phyloP scores from a whole-genome alignment of 1,140 invertebrate genomes.

The Steinernema khuongi region DNA sequence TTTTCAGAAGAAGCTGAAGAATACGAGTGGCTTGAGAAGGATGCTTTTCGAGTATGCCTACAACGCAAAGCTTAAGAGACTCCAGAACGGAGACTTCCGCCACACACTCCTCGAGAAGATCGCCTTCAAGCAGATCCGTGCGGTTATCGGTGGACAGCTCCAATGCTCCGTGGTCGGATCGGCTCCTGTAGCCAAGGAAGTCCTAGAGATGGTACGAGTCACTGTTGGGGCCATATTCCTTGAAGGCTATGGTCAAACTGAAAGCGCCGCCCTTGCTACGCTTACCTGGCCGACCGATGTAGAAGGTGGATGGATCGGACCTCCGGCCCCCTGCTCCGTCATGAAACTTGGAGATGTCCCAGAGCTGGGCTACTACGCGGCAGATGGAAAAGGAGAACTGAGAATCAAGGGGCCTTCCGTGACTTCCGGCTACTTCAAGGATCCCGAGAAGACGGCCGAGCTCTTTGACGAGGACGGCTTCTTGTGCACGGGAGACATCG shows the following conservation, averaged over 20 bases:
- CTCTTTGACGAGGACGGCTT: constrained; percentile 61
- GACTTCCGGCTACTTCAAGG: constrained; percentile 53
- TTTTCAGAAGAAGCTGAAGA: constrained; percentile 33
- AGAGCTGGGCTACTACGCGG: constrained; percentile 25
- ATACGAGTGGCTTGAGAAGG: constrained; percentile 11
- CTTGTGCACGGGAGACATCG: constrained; percentile 56
- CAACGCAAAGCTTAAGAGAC: neutral
- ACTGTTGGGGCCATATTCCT: constrained; percentile 76
- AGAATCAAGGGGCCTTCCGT: constrained; percentile 48
- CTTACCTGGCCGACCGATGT: constrained; percentile 83
- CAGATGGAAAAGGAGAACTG: constrained; percentile 30
- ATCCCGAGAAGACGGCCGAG: constrained; percentile 61
- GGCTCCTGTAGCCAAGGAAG: constrained; percentile 80
- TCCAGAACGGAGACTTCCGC: constrained; percentile 17
- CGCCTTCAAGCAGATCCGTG: constrained; percentile 23
- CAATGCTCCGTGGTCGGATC: constrained; percentile 85
- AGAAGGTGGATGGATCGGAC: constrained; percentile 83
- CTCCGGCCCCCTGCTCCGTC: constrained; percentile 56
- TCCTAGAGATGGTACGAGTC: constrained; percentile 82
- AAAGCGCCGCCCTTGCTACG: constrained; percentile 83
- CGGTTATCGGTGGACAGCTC: constrained; percentile 74
- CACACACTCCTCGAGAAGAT: constrained; percentile 22
- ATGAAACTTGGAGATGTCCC: constrained; percentile 27
- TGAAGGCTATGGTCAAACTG: constrained; percentile 84
- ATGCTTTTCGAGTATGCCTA: constrained; percentile 22